These are phyloP conservation scores for Ypsolopha scabrella DNA, from an alignment of 2,888 invertebrate genomes.

Conservation along the genomic window DNA sequence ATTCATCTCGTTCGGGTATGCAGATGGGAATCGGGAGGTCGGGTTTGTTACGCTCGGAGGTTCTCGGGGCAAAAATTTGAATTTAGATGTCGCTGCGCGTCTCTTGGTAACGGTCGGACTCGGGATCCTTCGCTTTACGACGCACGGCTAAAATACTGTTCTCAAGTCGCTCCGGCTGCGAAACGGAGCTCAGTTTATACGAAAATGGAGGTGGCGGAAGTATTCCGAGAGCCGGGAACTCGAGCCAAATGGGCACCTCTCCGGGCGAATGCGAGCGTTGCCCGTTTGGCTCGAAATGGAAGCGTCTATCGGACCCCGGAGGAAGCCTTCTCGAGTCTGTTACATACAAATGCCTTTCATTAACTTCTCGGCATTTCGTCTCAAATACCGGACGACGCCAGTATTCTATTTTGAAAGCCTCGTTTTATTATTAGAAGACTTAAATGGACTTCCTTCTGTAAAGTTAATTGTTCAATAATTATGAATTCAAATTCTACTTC, in stretches of 20 bases:
- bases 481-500: neutral
- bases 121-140: constrained; percentile 56
- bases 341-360: constrained; percentile 69
- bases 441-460: neutral
- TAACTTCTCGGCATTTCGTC: constrained; percentile 57
- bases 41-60: constrained; percentile 10
- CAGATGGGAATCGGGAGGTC: constrained; percentile 38
- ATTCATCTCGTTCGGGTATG: constrained; percentile 46
- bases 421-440: constrained; percentile 2
- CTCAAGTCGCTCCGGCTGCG: constrained; percentile 37
- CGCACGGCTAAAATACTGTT: constrained; percentile 55
- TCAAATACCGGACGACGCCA: constrained; percentile 35
- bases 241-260: constrained; percentile 60
- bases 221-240: constrained; percentile 32
- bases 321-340: constrained; percentile 60
- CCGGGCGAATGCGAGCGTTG: constrained; percentile 45
- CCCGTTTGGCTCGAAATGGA: constrained; percentile 52
- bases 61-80: constrained; percentile 53
- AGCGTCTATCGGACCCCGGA: constrained; percentile 44
- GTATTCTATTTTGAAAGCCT: constrained; percentile 18
- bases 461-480: constrained; percentile 1
- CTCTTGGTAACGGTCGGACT: constrained; percentile 38
- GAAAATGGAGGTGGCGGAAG: constrained; percentile 47
- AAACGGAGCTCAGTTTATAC: constrained; percentile 57
- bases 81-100: constrained; percentile 55